Conservation (phyloP, 2,113 vertebrate genomes). For the Hyperoodon ampullatus region DNA sequence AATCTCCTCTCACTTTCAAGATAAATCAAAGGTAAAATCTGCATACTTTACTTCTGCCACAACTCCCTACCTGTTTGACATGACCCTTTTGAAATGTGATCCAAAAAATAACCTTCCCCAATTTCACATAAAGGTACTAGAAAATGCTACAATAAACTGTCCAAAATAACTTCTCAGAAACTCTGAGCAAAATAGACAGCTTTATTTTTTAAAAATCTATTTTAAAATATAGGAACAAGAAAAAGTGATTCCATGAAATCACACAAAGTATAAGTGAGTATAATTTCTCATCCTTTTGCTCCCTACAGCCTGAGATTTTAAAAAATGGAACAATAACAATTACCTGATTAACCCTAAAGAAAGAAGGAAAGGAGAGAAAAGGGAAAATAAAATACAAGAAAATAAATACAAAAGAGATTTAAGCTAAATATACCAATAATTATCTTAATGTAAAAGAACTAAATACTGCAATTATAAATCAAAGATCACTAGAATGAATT, state of each 20-base stretch:
- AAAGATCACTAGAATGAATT: neutral
- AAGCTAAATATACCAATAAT: neutral
- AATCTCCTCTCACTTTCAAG: neutral
- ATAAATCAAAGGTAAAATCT: neutral
- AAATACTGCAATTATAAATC: neutral
- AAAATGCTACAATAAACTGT: neutral
- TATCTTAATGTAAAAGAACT: neutral
- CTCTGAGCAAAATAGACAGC: slow-evolving; percentile 1
- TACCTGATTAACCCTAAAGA: neutral
- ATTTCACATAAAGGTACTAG: neutral
- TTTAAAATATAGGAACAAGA: neutral
- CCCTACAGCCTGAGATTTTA: neutral
- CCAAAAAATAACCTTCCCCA: neutral
- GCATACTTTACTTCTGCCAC: neutral
- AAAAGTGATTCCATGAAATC: neutral
- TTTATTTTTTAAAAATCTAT: neutral
- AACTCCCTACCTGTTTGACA: neutral
- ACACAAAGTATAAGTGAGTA: neutral
- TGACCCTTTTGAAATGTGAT: slow-evolving; percentile 23
- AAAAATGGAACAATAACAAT: neutral
- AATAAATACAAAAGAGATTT: slow-evolving; percentile 22
- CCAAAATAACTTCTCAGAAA: slow-evolving; percentile 21
- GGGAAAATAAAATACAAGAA: neutral
- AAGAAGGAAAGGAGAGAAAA: neutral
- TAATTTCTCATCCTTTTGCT: neutral